Evolutionary conservation across 1,140 invertebrate species (phyloP).

Genomic region (Ooceraea biroi): DNA sequence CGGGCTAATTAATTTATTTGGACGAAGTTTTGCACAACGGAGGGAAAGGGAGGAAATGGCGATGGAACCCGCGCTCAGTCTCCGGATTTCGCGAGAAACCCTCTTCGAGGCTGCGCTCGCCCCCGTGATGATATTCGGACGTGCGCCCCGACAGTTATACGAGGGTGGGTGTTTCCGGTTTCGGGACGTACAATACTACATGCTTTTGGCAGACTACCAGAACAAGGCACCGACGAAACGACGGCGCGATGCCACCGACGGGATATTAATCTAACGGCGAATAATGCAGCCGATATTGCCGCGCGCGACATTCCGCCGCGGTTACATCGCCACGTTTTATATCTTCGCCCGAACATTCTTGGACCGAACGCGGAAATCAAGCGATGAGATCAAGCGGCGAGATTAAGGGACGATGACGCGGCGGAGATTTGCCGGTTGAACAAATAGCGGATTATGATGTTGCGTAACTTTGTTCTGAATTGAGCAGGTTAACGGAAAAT

Average conservation of each 20-base stretch:
- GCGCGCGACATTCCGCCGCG: constrained; percentile 31
- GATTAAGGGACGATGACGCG: not conserved
- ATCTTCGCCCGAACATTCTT: not conserved
- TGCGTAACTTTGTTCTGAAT: too few relatives aligned
- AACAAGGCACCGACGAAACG: constrained; percentile 73
- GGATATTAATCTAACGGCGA: constrained; percentile 81
- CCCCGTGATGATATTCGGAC: constrained; percentile 69
- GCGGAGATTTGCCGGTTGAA: not conserved
- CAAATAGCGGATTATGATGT: not conserved
- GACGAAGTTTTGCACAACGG: constrained; percentile 42
- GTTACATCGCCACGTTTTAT: constrained; percentile 11
- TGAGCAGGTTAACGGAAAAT: not conserved
- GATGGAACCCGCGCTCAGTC: constrained; percentile 12
- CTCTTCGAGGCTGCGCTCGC: not conserved
- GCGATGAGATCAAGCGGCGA: not conserved
- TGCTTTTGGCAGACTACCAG: constrained; percentile 82
- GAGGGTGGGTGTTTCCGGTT: constrained; percentile 77
- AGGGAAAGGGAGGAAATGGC: not conserved
- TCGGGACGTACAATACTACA: constrained; percentile 75
- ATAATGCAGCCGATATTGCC: constrained; percentile 61
- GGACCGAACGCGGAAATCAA: not conserved
- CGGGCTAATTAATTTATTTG: constrained; percentile 68
- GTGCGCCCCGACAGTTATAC: constrained; percentile 63
- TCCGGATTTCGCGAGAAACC: constrained; percentile 2
- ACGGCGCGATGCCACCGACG: constrained; percentile 75